A percentile compares a stretch with the other conserved stretches of the same genome.
These are phyloP conservation scores for Premnoplex brunnescens DNA, from an alignment of 2,797 vertebrate species.

Conservation along the genomic window DNA sequence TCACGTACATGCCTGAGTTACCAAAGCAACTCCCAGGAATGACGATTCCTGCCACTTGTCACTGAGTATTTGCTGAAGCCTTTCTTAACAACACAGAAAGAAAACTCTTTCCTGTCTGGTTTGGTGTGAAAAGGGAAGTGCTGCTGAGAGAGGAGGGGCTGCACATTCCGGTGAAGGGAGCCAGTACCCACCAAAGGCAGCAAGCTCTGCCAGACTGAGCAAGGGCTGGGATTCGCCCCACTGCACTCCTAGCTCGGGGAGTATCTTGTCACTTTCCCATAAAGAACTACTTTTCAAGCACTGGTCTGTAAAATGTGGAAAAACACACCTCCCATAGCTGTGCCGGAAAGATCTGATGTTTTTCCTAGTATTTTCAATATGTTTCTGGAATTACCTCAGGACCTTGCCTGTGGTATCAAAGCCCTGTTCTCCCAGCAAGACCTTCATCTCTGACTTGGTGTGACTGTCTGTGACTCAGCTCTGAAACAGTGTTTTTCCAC, in stretches of 20 bases:
- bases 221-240: not conserved
- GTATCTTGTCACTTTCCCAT: not conserved
- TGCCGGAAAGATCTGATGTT: not conserved
- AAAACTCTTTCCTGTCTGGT: not conserved
- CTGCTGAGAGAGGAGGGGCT: not conserved
- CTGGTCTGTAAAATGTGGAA: not conserved
- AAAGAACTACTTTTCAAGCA: not conserved
- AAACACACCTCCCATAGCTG: fast-evolving
- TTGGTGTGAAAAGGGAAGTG: not conserved
- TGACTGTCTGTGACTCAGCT: not conserved
- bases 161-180: fast-evolving
- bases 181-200: not conserved
- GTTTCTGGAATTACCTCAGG: not conserved
- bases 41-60: not conserved
- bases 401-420: not conserved
- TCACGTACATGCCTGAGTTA: fast-evolving
- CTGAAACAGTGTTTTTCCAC: slow-evolving; percentile 33
- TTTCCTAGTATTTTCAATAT: not conserved
- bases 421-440: not conserved
- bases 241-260: not conserved
- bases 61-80: not conserved
- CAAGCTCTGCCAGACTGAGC: not conserved
- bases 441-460: not conserved
- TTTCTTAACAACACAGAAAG: not conserved
- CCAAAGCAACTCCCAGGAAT: not conserved